These are phyloP conservation scores for Melanotaenia boesemani DNA, from an alignment of 2,797 vertebrate genomes.

Conservation along the genomic window DNA sequence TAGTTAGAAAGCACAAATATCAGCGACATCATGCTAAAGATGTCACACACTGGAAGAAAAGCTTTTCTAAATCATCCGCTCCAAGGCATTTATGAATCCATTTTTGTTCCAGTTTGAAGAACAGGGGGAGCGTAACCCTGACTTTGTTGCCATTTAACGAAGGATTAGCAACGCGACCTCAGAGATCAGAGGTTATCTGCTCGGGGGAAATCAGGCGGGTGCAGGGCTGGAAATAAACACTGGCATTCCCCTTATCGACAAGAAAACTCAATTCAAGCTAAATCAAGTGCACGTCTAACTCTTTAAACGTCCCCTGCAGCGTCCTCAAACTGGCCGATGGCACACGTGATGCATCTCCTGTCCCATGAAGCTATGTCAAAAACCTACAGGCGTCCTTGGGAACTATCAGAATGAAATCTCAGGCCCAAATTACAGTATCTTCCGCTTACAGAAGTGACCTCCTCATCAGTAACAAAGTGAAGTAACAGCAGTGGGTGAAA, in stretches of 20 bases:
- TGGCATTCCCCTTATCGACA: constrained; percentile 22
- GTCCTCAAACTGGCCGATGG: background rate
- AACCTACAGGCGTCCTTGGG: constrained; percentile 2
- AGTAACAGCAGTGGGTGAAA: constrained; percentile 49
- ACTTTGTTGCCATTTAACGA: constrained; percentile 48
- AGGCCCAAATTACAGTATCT: constrained; percentile 2
- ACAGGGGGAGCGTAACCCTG: constrained; percentile 20
- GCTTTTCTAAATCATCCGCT: constrained; percentile 18
- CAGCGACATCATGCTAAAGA: constrained; percentile 15
- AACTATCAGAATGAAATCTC: constrained; percentile 28
- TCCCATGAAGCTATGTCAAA: background rate
- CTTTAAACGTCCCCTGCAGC: background rate
- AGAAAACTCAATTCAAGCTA: constrained; percentile 29
- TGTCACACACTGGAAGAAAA: constrained; percentile 2
- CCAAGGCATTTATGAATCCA: constrained; percentile 25
- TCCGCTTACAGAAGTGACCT: constrained; percentile 43
- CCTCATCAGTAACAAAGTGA: constrained; percentile 54
- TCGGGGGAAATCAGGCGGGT: constrained; percentile 18
- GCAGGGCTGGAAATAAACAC: constrained; percentile 47
- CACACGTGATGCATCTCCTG: background rate
- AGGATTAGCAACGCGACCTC: constrained; percentile 56
- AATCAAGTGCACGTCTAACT: background rate
- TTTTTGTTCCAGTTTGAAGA: constrained; percentile 47
- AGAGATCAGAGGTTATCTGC: constrained; percentile 69
- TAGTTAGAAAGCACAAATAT: background rate